phyloP scores from a whole-genome alignment of 2,888 invertebrate species.

The Melanargia galathea region DNA sequence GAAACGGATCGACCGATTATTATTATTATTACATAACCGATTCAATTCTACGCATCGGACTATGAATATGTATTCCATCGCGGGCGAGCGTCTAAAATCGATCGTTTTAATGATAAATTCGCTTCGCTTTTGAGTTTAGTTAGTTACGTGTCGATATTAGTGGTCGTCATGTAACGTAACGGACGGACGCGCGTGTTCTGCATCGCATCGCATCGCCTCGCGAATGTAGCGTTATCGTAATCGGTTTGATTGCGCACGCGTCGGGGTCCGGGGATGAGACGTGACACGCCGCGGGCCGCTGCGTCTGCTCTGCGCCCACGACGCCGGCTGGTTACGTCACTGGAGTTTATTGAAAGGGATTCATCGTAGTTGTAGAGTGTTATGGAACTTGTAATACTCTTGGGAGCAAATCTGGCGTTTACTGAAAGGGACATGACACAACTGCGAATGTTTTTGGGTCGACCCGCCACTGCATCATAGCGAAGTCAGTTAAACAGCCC shows the following conservation, averaged over 20 bases:
- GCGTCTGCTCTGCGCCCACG: slow-evolving; percentile 40
- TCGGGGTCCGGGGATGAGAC: slow-evolving; percentile 52
- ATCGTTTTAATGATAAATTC: slow-evolving; percentile 58
- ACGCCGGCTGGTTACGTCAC: slow-evolving; percentile 3
- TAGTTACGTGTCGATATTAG: slow-evolving; percentile 76
- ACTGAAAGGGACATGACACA: neutral
- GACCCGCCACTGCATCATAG: no score
- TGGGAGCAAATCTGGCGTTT: neutral
- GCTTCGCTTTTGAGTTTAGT: slow-evolving; percentile 68
- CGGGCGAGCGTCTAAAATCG: slow-evolving; percentile 52
- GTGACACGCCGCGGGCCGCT: slow-evolving; percentile 45
- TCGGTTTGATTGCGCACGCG: slow-evolving; percentile 59
- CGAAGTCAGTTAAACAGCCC: no score
- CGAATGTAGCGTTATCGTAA: slow-evolving; percentile 42
- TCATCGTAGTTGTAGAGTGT: slow-evolving; percentile 10
- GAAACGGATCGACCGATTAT: no score
- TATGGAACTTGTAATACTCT: slow-evolving; percentile 2
- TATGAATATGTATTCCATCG: slow-evolving; percentile 23
- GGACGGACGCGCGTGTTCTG: slow-evolving; percentile 52
- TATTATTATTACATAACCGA: slow-evolving; percentile 16
- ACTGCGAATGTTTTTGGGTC: no score
- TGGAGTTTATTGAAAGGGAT: slow-evolving; percentile 22
- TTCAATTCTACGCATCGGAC: slow-evolving; percentile 14
- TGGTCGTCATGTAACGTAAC: slow-evolving; percentile 62
- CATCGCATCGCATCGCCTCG: slow-evolving; percentile 33